phyloP scores from a whole-genome alignment of 2,113 vertebrate species.

The Halichoerus grypus region DNA sequence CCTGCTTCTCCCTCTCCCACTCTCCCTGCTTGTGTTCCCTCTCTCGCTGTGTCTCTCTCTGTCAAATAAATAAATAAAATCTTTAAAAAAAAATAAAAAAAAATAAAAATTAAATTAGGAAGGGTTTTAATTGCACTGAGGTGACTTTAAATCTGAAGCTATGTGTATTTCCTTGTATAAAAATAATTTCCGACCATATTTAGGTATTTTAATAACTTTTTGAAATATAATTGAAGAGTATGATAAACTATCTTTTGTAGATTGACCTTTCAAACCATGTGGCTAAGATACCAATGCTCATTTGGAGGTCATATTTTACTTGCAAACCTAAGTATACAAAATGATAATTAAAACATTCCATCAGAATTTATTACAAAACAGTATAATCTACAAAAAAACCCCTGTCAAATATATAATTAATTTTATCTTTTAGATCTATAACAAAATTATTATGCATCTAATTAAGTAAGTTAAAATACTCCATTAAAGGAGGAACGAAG shows the following conservation, averaged over 20 bases:
- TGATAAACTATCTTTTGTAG: not conserved
- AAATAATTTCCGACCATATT: not conserved
- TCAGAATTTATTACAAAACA: not conserved
- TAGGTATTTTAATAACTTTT: not conserved
- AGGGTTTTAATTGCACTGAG: not conserved
- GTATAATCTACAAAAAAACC: not conserved
- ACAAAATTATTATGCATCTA: not conserved
- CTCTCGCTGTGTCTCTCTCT: too few species aligned
- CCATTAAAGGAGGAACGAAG: not conserved
- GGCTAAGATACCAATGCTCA: not conserved
- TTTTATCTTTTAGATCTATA: not conserved
- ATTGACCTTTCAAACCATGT: not conserved
- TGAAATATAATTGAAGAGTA: not conserved
- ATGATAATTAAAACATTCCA: not conserved
- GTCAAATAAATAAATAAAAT: too few species aligned
- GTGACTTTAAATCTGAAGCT: not conserved
- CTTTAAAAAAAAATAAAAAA: too few species aligned
- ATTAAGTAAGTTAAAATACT: not conserved
- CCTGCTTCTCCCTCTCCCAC: too few species aligned
- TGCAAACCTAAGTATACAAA: not conserved
- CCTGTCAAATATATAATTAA: not conserved
- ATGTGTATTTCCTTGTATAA: not conserved
- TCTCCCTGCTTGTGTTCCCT: too few species aligned
- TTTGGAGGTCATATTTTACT: not conserved
- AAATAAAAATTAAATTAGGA: constrained; percentile 26